Evolutionary conservation across 2,888 invertebrate genomes (phyloP), one percentile per base, ranked within the genome.

Genomic region (Cheilosia vulpina): DNA sequence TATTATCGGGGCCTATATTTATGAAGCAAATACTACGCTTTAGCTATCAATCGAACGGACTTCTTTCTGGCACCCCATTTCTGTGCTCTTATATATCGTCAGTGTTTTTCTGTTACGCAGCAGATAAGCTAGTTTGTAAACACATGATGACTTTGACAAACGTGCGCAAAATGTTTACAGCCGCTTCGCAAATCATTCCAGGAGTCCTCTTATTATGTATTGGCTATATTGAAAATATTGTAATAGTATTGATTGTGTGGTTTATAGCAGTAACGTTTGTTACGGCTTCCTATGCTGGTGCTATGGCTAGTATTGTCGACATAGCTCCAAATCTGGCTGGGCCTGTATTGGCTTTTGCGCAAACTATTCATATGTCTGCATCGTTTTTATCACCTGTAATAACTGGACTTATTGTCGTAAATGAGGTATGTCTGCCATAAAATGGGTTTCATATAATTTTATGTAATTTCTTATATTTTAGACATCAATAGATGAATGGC

Each of bases 291-390:
- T 95, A 96, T 89, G 95, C 95, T 4, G 95, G 95, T 45, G 95
- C 95, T 4, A 96, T 96, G 95, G 95, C 96, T 0, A 96, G 94
- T 89, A 94, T 96, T 85, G 95, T 96, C 17, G 96, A 96, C 90
- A 95, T 96, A 79, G 95, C 96, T 0, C 96, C 96, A n/a, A 96
- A 96, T 92, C 94, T 95, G 88, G 96, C 96, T 66, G 96, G 94
- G 66, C 95, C 95, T 41, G 95, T 95, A 57, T 91, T 96, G 87
- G 95, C 95, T 15, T 96, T 95, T 90, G 95, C 95, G 87, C 95
- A 96, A 92, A 95, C 95, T n/a, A 95, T 96, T 88, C 95, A 95
- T 90, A 96, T 96, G 95, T 94, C 94, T 13, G 95, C 95, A 34
- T 95, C 95, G 88, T 96, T 95, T 89, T 89, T 95, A 45, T 95